Evolutionary conservation across 30 jellyfish, hydroid and myxozoan species (phyloP), one percentile per base, ranked within the genome.

Genomic region (Pseudorhiza aurosa): DNA sequence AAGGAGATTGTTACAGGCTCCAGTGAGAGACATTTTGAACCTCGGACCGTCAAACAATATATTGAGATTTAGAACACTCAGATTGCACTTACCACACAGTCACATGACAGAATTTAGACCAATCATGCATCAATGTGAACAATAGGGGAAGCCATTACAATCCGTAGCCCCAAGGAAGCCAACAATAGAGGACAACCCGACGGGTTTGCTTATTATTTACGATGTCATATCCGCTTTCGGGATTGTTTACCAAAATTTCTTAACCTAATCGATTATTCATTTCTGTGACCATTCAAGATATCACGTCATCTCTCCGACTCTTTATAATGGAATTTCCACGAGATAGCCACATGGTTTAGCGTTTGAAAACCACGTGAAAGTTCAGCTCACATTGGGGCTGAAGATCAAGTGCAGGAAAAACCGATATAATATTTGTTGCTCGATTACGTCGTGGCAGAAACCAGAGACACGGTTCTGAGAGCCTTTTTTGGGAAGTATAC

Each of bases 61-160:
- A 55, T 27, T 26, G 8, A 47, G 85, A 72, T 21, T 56, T 58
- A 43, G 64, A 42, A 59, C 63, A 39, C 88, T 76, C 68, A 58
- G 80, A 76, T 58, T 58, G 58, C 80, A 55, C 75, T 60, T 42
- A 58, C 88, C 88, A 65, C 88, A 58, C 22, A 35, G 88, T 76
- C 88, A 76, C 75, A 65, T 76, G 88, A 76, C 46, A 25, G 79
- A 57, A 40, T 33, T 59, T 47, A 58, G 80, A 59, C 88, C 88
- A 76, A 76, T 76, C 75, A 60, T 7, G 27, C 30, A 30, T 60
- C 49, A 25, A 9, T 5, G 51, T 12, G 31, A 60, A 60, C 47
- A 37, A 60, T 60, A 26, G 5, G 31, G 22, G 75, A 60, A 60
- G 22, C 51, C 75, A 60, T 12, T 60, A 33, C 43, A 37, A 60